Base-by-base conservation (phyloP, 2,113 vertebrate genomes). In the Prionailurus bengalensis region DNA sequence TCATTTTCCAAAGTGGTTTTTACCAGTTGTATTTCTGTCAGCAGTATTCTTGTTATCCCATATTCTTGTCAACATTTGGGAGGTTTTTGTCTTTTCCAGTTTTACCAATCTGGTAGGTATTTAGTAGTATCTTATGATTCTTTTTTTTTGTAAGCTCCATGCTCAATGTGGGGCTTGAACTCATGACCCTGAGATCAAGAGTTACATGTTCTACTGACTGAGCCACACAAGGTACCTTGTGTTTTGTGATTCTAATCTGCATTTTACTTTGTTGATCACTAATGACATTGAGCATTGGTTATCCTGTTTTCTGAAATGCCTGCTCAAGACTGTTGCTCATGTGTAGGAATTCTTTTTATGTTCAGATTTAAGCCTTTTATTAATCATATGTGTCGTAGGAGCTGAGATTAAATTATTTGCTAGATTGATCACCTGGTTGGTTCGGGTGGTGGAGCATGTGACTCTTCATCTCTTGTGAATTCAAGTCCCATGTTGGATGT, bases 1-100 rank as follows among this genome's bases (percentile, higher is more conserved):
- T 90, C 29, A 23, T 90, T 90, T 89, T 83, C 25, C 55, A 89
- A n/a, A 94, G 48, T 70, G 51, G 7, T 66, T 95, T 95, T 90
- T 61, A 80, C 45, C n/a, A 83, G 1, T 83, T 42, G 10, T 66
- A 33, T 17, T 70, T 70, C 53, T 71, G 27, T 1, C 48, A 58
- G 51, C 29, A 82, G 5, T 81, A 65, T 81, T 81, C n/a, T 81
- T 91, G 27, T 58, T 58, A n/a, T 36, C 78, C 21, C 53, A 48
- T 19, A 15, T n/a, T 90, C 21, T 78, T 80, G 76, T 33, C 23
- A 83, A 74, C 45, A 45, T 29, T 89, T 95, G 87, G 21, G 45
- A 82, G 63, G 63, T 78, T 91, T 90, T 36, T 95, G 10, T 55
- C 36, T 63, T 80, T 89, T 70, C 21, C 14, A 61, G 23, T 80